Percentiles rank a stretch among this genome's conserved stretches.
These are phyloP conservation scores for Ctenopoma kingsleyae DNA, from an alignment of 2,797 vertebrate species.

Conservation along the genomic window DNA sequence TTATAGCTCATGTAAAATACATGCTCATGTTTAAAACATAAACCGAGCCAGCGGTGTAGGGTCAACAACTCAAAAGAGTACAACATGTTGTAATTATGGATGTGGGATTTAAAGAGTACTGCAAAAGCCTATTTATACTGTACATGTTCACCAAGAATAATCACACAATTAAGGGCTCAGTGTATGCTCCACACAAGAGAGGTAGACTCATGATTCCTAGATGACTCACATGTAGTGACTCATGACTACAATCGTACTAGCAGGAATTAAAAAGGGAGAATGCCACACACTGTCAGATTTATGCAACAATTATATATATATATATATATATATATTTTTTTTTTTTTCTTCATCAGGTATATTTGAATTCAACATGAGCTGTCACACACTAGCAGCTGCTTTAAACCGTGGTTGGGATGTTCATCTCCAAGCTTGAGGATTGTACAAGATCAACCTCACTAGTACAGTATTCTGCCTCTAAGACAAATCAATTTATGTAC, in stretches of 20 bases:
- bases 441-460: not conserved
- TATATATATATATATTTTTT: too few species aligned
- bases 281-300: slow-evolving; percentile 32
- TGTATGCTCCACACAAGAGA: slow-evolving; percentile 10
- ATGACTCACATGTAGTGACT: slow-evolving; percentile 64
- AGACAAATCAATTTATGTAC: not conserved
- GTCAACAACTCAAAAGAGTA: slow-evolving; percentile 52
- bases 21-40: slow-evolving; percentile 77
- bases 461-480: not conserved
- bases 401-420: not conserved
- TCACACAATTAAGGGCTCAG: slow-evolving; percentile 46
- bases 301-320: slow-evolving; percentile 39
- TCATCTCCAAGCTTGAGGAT: not conserved
- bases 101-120: slow-evolving; percentile 42
- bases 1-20: slow-evolving; percentile 73
- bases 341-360: slow-evolving; percentile 15
- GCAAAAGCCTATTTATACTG: slow-evolving; percentile 29
- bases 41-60: slow-evolving; percentile 31
- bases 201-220: slow-evolving; percentile 21
- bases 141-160: slow-evolving; percentile 42
- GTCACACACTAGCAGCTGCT: slow-evolving; percentile 7
- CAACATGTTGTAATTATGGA: slow-evolving; percentile 61
- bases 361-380: slow-evolving; percentile 19
- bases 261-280: slow-evolving; percentile 26
- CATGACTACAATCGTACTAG: slow-evolving; percentile 31